Percentiles rank a stretch among this genome's conserved stretches.
phyloP scores from a whole-genome alignment of 2,797 vertebrate species.

The Sebastes oblongus region DNA sequence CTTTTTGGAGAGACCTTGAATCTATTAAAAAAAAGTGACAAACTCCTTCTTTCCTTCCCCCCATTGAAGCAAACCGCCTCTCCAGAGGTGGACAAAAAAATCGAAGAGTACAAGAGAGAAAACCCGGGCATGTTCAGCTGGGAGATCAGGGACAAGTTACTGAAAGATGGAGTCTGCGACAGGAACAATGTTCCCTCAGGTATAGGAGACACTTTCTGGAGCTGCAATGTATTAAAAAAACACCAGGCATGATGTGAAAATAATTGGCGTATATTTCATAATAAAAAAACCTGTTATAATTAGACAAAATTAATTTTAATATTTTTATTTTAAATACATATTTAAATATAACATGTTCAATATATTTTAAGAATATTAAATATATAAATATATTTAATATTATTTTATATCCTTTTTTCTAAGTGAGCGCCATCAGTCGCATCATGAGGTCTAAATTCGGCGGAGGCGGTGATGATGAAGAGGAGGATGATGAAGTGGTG shows the following conservation, averaged over 20 bases:
- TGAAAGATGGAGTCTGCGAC: constrained; percentile 97
- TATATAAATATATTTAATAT: too few relatives aligned
- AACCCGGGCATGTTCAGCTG: constrained; percentile 99
- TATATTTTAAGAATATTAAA: too few relatives aligned
- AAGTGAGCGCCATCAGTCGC: constrained; percentile 98
- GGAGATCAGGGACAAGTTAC: constrained; percentile 97
- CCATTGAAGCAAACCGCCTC: constrained; percentile 93
- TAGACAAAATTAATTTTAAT: not conserved
- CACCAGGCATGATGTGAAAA: not conserved
- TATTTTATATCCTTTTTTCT: not conserved
- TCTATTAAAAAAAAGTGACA: not conserved
- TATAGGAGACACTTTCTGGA: constrained; percentile 55
- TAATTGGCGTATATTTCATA: not conserved
- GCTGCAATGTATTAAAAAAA: not conserved
- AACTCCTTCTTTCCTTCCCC: not conserved
- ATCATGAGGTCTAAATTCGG: constrained; percentile 97
- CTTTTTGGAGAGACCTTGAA: not conserved
- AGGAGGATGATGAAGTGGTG: constrained; percentile 93
- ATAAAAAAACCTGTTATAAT: not conserved
- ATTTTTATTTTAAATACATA: too few relatives aligned
- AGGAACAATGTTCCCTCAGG: constrained; percentile 97
- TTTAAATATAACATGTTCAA: too few relatives aligned
- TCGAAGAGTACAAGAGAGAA: constrained; percentile 96
- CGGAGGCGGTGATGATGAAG: constrained; percentile 94
- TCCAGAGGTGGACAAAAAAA: constrained; percentile 97